Evolutionary conservation across 2,113 vertebrate genomes (phyloP).

Genomic region (Cheirogaleus medius): DNA sequence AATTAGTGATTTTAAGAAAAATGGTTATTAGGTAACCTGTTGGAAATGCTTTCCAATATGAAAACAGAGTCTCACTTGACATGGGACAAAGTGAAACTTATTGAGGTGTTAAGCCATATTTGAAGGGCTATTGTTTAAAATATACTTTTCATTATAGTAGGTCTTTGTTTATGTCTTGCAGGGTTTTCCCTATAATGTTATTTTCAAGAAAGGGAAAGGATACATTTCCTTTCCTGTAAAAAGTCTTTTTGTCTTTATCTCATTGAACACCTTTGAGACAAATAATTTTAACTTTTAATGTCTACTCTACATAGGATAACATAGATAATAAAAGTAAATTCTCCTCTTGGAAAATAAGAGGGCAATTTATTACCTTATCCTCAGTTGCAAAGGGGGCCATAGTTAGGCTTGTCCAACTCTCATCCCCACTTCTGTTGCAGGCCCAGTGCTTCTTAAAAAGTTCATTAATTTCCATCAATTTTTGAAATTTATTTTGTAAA

Average conservation of each 20-base stretch:
- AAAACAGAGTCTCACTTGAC: neutral
- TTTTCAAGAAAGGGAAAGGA: neutral
- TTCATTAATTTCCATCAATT: neutral
- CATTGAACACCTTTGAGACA: neutral
- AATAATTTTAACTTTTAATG: neutral
- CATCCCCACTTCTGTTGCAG: accelerated
- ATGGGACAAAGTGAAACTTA: neutral
- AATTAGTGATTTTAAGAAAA: neutral
- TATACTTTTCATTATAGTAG: neutral
- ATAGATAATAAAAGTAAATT: neutral
- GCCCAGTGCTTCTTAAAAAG: neutral
- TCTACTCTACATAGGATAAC: neutral
- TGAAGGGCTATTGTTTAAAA: neutral
- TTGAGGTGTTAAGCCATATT: neutral
- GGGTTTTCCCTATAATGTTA: neutral
- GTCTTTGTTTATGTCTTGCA: neutral
- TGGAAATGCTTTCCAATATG: neutral
- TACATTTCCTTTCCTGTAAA: neutral
- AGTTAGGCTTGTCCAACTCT: neutral
- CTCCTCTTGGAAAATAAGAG: neutral
- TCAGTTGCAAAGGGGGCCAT: neutral
- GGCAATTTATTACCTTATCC: neutral
- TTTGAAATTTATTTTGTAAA: slow-evolving; percentile 27
- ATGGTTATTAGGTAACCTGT: neutral
- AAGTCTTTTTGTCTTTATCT: neutral